Percentiles rank a stretch among this genome's conserved stretches.
Conservation (phyloP, 2,113 vertebrate genomes). For the Podarcis cretensis region DNA sequence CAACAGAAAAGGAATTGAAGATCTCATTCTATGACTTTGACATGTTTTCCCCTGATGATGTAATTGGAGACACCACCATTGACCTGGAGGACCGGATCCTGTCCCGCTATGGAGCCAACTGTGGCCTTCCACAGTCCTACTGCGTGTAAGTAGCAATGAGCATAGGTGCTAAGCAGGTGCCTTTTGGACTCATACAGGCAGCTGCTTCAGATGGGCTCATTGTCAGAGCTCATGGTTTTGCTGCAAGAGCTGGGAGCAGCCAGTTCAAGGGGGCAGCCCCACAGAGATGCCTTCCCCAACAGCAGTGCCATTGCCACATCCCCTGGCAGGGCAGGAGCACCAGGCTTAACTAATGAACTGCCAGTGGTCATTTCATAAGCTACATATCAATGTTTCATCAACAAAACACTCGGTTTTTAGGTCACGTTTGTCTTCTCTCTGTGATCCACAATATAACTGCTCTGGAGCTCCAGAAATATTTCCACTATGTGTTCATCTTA, state of each 20-base stretch:
- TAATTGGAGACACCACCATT: slow-evolving; percentile 75
- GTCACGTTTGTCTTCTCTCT: no score
- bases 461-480: no score
- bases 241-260: neutral
- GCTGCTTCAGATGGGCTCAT: neutral
- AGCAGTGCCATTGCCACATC: no score
- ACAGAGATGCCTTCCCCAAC: no score
- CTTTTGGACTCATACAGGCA: neutral
- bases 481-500: no score
- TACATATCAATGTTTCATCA: no score
- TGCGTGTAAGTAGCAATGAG: slow-evolving; percentile 56
- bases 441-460: no score
- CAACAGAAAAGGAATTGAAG: slow-evolving; percentile 77
- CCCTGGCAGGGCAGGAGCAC: no score
- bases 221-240: no score
- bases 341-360: no score
- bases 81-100: slow-evolving; percentile 80
- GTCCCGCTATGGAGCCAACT: slow-evolving; percentile 72
- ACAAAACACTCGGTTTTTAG: no score
- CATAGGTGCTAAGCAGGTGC: neutral
- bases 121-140: slow-evolving; percentile 74
- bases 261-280: neutral
- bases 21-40: slow-evolving; percentile 75
- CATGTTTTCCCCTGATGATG: slow-evolving; percentile 69
- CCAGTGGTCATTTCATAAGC: no score